Evolutionary conservation across 2,888 invertebrate genomes (phyloP), one percentile per base, ranked within the genome.

Genomic region (Luperina testacea): DNA sequence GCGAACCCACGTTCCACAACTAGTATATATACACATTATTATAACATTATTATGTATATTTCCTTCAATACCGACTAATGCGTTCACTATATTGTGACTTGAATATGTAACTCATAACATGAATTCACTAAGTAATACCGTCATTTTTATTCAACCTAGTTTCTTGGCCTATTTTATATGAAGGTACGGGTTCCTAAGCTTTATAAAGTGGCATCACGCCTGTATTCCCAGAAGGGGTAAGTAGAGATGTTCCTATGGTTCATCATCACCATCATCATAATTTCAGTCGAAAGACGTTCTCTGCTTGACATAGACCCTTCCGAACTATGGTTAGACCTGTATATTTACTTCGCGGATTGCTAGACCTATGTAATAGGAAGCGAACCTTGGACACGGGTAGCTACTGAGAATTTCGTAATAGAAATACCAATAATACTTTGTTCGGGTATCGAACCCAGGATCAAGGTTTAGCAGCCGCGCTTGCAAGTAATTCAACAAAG

Each of bases 11-110:
- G 38, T 72, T 8, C 57, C 51, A 9, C 17, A 3, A 51, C 11
- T 65, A 51, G 42, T 65, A 72, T 51, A 17, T n/a, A 24, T 15
- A 17, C 15, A 51, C 6, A 4, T 24, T 53, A 69, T 45, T n/a
- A n/a, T n/a, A n/a, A n/a, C 38, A n/a, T 42, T 38, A 32, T 59
- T 72, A 72, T 67, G 38, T 84, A 74, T 73, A 82, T 78, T 77
- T 75, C 53, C 82, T 57, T 51, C 72, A 72, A 77, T 74, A 64
- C 61, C 68, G 5, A 68, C 85, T 85, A 85, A 85, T 85, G 85
- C 75, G 73, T 82, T 75, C 59, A 64, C 77, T 72, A 80, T 11
- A 59, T 82, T 85, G 82, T 85, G 85, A 79, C 72, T 61, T 32
- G 84, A 84, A 84, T 84, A 75, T 79, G 51, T 57, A 84, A 83